phyloP scores from a whole-genome alignment of 2,888 invertebrate species.

The Leptarthrus brevirostris region DNA sequence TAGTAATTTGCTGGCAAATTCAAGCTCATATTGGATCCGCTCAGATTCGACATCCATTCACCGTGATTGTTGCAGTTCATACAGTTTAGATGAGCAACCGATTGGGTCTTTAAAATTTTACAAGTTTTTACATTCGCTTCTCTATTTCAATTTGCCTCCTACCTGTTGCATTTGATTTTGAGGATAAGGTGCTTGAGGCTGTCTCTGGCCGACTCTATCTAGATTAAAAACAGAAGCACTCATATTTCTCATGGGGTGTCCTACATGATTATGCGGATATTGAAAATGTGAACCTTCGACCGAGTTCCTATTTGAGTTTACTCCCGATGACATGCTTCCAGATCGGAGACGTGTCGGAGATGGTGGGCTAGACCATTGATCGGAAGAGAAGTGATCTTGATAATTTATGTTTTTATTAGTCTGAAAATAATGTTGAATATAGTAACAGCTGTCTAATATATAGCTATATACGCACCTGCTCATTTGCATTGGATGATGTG shows the following conservation, averaged over 20 bases:
- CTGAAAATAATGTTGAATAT: conserved; percentile 16
- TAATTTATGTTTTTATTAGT: conserved; percentile 6
- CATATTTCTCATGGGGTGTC: conserved; percentile 60
- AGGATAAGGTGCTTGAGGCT: background rate
- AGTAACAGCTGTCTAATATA: too few species aligned
- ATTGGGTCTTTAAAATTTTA: conserved; percentile 71
- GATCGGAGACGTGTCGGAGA: conserved; percentile 66
- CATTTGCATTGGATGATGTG: background rate
- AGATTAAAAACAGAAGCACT: conserved; percentile 72
- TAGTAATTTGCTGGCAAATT: conserved; percentile 67
- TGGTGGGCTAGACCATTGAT: conserved; percentile 66
- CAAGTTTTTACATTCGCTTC: too few species aligned
- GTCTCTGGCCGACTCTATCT: conserved; percentile 64
- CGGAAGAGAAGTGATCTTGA: conserved; percentile 29
- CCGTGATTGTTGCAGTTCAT: conserved; percentile 68
- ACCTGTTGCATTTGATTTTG: conserved; percentile 71
- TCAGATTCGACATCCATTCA: conserved; percentile 64
- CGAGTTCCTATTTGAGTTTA: conserved; percentile 60
- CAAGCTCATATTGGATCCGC: conserved; percentile 71
- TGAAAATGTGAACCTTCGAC: conserved; percentile 61
- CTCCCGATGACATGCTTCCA: conserved; percentile 67
- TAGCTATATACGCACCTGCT: conserved; percentile 9
- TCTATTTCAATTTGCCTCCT: conserved; percentile 56
- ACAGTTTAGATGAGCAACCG: conserved; percentile 76
- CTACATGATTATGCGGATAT: conserved; percentile 60